Percentiles rank a stretch among this genome's conserved stretches.
phyloP scores from a whole-genome alignment of 2,888 invertebrate genomes.

The Labia minor region DNA sequence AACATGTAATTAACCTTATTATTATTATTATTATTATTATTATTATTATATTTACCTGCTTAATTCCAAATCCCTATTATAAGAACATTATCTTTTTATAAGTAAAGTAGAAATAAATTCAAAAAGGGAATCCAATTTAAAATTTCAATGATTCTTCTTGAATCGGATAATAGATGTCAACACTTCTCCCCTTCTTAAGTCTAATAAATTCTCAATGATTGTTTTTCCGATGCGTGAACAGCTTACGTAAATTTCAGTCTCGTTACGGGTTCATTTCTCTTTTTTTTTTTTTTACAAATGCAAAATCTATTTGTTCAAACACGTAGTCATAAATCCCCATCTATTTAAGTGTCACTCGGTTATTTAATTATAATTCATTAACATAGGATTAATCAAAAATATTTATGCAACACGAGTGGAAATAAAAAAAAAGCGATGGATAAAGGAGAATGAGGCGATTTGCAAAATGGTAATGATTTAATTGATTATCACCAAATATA shows the following conservation, averaged over 20 bases:
- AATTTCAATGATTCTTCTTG: background rate
- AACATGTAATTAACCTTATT: no score
- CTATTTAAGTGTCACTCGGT: slow-evolving; percentile 1
- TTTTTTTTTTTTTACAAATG: background rate
- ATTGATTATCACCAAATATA: no score
- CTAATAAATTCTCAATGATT: slow-evolving; percentile 4
- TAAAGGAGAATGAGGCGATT: no score
- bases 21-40: no score
- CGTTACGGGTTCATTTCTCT: background rate
- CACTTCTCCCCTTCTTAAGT: background rate
- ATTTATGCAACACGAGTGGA: background rate
- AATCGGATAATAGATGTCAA: background rate
- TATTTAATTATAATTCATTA: slow-evolving; percentile 5
- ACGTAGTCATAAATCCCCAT: background rate
- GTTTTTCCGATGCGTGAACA: background rate
- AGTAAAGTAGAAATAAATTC: no score
- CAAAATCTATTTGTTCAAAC: slow-evolving; percentile 4
- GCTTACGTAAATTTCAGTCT: background rate
- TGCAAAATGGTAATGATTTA: no score
- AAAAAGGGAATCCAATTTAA: no score
- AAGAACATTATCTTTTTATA: no score
- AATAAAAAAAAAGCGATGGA: no score
- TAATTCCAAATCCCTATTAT: no score
- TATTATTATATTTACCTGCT: no score
- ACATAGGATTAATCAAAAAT: background rate